Conservation (phyloP, 2,888 invertebrate genomes). For the Mantis religiosa region DNA sequence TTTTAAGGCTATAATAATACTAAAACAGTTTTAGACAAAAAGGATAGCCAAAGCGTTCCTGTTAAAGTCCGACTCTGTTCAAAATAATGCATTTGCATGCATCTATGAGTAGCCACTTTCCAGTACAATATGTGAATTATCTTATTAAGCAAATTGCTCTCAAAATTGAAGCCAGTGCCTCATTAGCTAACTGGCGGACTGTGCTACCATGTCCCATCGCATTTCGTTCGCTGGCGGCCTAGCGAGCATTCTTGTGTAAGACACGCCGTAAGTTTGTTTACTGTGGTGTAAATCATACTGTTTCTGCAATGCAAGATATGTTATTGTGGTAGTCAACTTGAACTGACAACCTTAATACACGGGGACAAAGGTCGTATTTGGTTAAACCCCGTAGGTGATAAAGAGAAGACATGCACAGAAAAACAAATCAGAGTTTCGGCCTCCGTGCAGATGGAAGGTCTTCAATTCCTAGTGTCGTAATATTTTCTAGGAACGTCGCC, state of each 20-base stretch:
- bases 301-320: background rate
- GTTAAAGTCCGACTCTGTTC: background rate
- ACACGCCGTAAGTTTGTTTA: background rate
- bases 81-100: background rate
- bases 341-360: background rate
- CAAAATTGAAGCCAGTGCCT: background rate
- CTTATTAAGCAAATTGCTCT: background rate
- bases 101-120: background rate
- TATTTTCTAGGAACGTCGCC: background rate
- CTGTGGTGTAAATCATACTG: background rate
- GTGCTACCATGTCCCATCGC: background rate
- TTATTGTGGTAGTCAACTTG: background rate
- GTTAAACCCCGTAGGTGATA: background rate
- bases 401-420: background rate
- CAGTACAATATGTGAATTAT: background rate
- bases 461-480: background rate
- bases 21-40: background rate
- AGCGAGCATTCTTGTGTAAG: background rate
- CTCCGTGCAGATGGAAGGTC: background rate
- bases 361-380: background rate
- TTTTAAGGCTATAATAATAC: too few species aligned
- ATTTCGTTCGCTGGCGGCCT: background rate
- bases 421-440: background rate
- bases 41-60: background rate
- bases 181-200: too few species aligned